These are phyloP conservation scores for Larimichthys crocea DNA, from an alignment of 2,113 vertebrate genomes.

Conservation along the genomic window DNA sequence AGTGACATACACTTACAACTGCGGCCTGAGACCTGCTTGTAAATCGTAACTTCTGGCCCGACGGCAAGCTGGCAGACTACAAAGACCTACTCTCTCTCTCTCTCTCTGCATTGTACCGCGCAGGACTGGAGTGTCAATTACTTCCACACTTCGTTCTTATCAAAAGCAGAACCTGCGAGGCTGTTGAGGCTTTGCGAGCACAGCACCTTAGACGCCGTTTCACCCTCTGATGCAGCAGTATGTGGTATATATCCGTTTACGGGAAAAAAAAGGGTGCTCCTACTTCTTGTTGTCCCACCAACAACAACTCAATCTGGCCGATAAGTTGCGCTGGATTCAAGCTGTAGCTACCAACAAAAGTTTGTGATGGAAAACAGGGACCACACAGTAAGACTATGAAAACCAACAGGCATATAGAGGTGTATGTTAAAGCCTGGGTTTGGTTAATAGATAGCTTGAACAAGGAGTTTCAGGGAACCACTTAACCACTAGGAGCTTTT, in stretches of 20 bases:
- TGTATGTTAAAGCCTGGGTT: slow-evolving; percentile 45
- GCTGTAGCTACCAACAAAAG: slow-evolving; percentile 73
- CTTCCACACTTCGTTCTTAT: slow-evolving; percentile 14
- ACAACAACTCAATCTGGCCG: slow-evolving; percentile 36
- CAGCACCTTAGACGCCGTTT: slow-evolving; percentile 6
- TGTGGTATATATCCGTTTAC: slow-evolving; percentile 52
- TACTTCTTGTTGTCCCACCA: slow-evolving; percentile 51
- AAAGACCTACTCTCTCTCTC: slow-evolving; percentile 25
- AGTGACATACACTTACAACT: slow-evolving; percentile 73
- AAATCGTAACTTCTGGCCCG: slow-evolving; percentile 54
- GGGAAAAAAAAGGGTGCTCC: slow-evolving; percentile 43
- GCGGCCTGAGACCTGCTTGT: slow-evolving; percentile 65
- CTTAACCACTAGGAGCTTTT: slow-evolving; percentile 34
- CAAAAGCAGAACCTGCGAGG: background rate
- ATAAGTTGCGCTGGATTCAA: slow-evolving; percentile 60
- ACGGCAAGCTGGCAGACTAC: slow-evolving; percentile 33
- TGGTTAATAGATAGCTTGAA: slow-evolving; percentile 65
- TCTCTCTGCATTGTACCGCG: slow-evolving; percentile 17
- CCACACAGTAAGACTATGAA: slow-evolving; percentile 69
- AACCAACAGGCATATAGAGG: slow-evolving; percentile 47
- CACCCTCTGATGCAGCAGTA: slow-evolving; percentile 1
- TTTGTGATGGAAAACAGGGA: slow-evolving; percentile 77
- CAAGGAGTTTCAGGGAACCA: slow-evolving; percentile 45
- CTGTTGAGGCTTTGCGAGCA: background rate
- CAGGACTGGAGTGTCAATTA: slow-evolving; percentile 36